Conservation (phyloP, 2,113 vertebrate species). For the Brachyistius frenatus region DNA sequence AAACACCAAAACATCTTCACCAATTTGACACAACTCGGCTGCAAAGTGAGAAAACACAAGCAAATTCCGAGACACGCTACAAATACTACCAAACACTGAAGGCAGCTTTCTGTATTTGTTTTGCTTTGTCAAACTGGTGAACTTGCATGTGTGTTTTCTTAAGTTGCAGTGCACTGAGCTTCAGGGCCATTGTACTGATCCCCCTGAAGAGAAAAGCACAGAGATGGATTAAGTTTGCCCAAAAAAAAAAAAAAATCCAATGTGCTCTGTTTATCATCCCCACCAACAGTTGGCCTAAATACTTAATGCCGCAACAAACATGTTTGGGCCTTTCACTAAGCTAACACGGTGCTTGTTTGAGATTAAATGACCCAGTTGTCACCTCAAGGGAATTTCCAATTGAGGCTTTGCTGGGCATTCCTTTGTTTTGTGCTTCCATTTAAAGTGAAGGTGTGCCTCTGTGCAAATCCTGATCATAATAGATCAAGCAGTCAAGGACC, state of each 20-base stretch:
- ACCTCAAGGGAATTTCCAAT: constrained; percentile 7
- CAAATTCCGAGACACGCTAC: neutral
- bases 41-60: neutral
- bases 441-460: neutral
- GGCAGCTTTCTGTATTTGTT: neutral
- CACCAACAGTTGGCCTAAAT: constrained; percentile 75
- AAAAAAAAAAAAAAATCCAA: constrained; percentile 32
- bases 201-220: constrained; percentile 3
- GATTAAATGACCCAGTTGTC: constrained; percentile 37
- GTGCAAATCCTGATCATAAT: neutral
- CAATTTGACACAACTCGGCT: neutral
- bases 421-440: constrained; percentile 30
- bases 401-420: neutral
- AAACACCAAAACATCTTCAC: too few relatives aligned
- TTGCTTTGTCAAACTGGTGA: neutral
- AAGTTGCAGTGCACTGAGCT: neutral
- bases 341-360: constrained; percentile 11
- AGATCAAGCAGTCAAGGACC: neutral
- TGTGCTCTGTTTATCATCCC: constrained; percentile 47
- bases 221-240: constrained; percentile 65
- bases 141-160: neutral
- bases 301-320: constrained; percentile 74
- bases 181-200: constrained; percentile 20
- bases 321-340: constrained; percentile 56
- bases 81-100: neutral